Evolutionary conservation across 2,113 vertebrate species (phyloP), one percentile per base, ranked within the genome.

Genomic region (Heterocephalus glaber): DNA sequence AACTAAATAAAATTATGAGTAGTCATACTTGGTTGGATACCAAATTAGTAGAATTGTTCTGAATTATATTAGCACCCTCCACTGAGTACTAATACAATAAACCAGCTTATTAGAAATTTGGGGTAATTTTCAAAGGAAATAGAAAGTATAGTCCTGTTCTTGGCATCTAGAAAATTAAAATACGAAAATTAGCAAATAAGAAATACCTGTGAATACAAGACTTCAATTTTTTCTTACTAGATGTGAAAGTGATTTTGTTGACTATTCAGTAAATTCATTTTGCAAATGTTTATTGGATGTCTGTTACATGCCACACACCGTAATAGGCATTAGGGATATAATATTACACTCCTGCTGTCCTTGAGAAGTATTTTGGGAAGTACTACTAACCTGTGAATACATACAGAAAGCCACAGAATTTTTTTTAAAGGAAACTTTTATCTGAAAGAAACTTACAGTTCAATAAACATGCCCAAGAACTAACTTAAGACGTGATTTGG

Each of bases 121-220:
- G 86, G 33, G 11, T 95, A 63, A 91, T 56, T 94, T 92, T 16
- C 63, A 90, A 93, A 94, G 58, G 77, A 83, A 95, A 61, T 49
- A 79, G 28, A 92, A 92, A 60, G 33, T 33, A 47, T 33, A 9
- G 9, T n/a, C 77, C 30, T 88, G 1, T 82, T 96, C 35, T 74
- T 86, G 16, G 24, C 9, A n/a, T 89, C 9, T 76, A 76, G 77
- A 90, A 87, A 89, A 49, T 86, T 89, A 70, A 81, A 90, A 94
- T 56, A 47, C n/a, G 52, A 95, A 90, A 52, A 80, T 56, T 61
- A 90, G 81, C 33, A 90, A 44, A 54, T 33, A 47, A 16, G 89
- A 60, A 68, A 30, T 72, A 70, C 68, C 20, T 95, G 24, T n/a
- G 49, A 93, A 52, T 86, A 12, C 70, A 60, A 88, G 11, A 19